A percentile compares a stretch with the other conserved stretches of the same genome.
Evolutionary conservation across 2,888 invertebrate genomes (phyloP).

Genomic region (Protonemura montana): DNA sequence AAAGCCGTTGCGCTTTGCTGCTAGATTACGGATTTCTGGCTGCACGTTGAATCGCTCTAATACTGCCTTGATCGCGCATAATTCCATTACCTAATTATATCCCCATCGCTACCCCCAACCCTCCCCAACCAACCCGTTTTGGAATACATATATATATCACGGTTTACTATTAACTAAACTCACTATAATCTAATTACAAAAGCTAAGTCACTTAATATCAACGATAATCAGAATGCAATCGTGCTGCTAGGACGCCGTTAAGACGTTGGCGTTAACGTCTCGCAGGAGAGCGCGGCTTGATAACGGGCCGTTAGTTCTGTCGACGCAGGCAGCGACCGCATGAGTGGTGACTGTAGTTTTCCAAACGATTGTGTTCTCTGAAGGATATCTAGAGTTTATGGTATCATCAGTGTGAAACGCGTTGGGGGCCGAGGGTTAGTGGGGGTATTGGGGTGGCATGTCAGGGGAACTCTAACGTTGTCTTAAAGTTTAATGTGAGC

Average conservation of each 20-base stretch:
- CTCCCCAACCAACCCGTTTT: neutral
- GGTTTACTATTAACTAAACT: conserved; percentile 29
- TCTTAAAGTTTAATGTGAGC: no score
- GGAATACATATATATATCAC: conserved; percentile 38
- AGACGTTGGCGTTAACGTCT: neutral
- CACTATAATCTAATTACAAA: conserved; percentile 29
- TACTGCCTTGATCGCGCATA: conserved; percentile 21
- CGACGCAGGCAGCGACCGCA: neutral
- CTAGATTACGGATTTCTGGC: neutral
- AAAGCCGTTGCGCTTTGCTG: neutral
- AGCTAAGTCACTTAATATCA: conserved; percentile 33
- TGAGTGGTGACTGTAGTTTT: neutral
- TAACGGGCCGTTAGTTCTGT: neutral
- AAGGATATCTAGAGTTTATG: no score
- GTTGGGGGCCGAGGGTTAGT: no score
- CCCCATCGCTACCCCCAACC: neutral
- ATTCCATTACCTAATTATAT: conserved; percentile 43
- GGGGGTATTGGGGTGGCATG: no score
- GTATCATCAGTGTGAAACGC: no score
- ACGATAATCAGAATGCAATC: conserved; percentile 33
- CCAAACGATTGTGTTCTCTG: neutral
- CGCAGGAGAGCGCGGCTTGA: neutral
- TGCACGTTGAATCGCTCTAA: neutral
- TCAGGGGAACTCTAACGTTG: no score
- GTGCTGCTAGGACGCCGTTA: neutral